Conservation (phyloP, 1,140 invertebrate genomes). For the Aphaenogaster rudis region DNA sequence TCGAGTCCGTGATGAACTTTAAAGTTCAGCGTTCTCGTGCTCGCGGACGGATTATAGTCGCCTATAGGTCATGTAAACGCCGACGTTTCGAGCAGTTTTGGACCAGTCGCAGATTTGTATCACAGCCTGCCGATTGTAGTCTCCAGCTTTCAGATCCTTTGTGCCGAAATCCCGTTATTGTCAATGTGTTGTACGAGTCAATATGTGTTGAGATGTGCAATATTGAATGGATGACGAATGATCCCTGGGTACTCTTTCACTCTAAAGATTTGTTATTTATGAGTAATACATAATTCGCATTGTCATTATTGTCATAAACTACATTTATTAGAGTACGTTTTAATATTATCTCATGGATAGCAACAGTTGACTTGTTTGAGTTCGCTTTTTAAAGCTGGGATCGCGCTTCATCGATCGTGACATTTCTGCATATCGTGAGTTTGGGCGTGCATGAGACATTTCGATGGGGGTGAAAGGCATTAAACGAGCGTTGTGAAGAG, state of each 20-base stretch:
- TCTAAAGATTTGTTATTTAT: not conserved
- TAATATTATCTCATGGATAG: not conserved
- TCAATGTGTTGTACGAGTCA: not conserved
- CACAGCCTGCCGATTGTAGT: not conserved
- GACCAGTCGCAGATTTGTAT: conserved; percentile 19
- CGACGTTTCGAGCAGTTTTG: conserved; percentile 15
- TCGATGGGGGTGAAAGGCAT: conserved; percentile 37
- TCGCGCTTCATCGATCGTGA: not conserved
- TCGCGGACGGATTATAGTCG: conserved; percentile 11
- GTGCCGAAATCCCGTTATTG: not conserved
- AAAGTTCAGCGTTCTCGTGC: conserved; percentile 64
- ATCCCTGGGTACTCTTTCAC: not conserved
- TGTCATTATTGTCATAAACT: not conserved
- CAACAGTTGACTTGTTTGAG: not conserved
- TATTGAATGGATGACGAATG: not conserved
- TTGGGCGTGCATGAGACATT: conserved; percentile 26
- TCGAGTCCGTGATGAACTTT: conserved; percentile 56
- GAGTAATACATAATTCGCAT: not conserved
- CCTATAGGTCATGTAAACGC: conserved; percentile 49
- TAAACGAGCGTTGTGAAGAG: conserved; percentile 21
- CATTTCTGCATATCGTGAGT: not conserved
- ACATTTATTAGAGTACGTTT: not conserved
- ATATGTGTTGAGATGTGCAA: not conserved
- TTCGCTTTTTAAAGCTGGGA: not conserved
- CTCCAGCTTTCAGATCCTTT: conserved; percentile 14